Evolutionary conservation across 2,888 invertebrate species (phyloP).

Genomic region (Macrophya alboannulata): DNA sequence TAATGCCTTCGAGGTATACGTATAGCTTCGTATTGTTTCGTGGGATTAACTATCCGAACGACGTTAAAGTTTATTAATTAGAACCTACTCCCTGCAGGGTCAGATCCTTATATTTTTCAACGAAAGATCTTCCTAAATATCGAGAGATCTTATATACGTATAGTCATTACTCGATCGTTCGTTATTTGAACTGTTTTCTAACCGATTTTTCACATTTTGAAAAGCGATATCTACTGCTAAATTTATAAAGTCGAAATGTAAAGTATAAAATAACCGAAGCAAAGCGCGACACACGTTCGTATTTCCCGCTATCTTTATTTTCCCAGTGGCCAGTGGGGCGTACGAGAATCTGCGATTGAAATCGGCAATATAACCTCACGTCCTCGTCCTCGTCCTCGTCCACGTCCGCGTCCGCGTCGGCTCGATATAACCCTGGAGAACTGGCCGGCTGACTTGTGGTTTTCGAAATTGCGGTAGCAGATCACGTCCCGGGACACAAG

Average conservation of each 20-base stretch:
- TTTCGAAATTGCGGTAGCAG: conserved; percentile 66
- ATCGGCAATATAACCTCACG: conserved; percentile 29
- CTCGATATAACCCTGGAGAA: conserved; percentile 52
- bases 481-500: conserved; percentile 63
- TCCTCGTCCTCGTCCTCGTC: not conserved
- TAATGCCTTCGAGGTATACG: conserved; percentile 33
- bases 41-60: conserved; percentile 39
- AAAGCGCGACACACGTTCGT: not conserved
- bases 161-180: conserved; percentile 21
- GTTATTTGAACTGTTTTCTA: not conserved
- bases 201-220: not conserved
- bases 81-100: not conserved
- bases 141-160: not conserved
- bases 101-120: conserved; percentile 2
- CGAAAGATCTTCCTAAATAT: not conserved
- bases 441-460: conserved; percentile 56
- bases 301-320: conserved; percentile 38
- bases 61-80: conserved; percentile 51
- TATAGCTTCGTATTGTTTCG: conserved; percentile 32
- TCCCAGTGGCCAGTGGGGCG: not conserved
- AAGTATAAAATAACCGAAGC: not conserved
- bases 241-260: not conserved
- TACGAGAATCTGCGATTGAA: conserved; percentile 15
- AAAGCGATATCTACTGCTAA: not conserved
- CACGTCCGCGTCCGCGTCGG: not conserved